Percentiles rank a stretch among this genome's conserved stretches.
Conservation (phyloP, 35 echinoderm and acorn worm genomes). For the Eucidaris tribuloides region DNA sequence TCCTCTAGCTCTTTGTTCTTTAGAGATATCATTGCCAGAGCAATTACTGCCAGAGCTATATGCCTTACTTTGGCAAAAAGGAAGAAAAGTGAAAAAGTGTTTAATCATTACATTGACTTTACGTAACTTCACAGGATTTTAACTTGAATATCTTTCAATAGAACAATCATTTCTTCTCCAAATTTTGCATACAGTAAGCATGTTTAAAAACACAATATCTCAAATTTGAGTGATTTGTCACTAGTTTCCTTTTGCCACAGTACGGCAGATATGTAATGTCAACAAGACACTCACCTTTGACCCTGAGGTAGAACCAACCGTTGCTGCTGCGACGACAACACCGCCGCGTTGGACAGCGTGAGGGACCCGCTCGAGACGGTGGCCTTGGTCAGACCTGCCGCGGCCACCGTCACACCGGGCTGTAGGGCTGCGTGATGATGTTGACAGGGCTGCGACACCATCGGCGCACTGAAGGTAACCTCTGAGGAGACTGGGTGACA, state of each 20-base stretch:
- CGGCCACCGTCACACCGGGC: constrained; percentile 74
- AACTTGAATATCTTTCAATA: too few species aligned
- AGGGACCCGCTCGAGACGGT: constrained; percentile 20
- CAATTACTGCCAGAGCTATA: background rate
- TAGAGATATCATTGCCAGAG: background rate
- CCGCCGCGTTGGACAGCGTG: background rate
- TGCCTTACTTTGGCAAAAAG: background rate
- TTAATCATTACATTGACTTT: background rate
- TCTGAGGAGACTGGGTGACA: constrained; percentile 4
- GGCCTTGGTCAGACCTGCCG: constrained; percentile 23
- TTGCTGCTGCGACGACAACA: constrained; percentile 31
- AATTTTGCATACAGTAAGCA: too few species aligned
- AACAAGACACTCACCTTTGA: constrained; percentile 12
- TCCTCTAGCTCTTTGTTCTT: too few species aligned
- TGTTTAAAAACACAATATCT: too few species aligned
- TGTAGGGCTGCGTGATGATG: constrained; percentile 76
- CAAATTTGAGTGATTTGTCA: too few species aligned
- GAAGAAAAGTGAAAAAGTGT: background rate
- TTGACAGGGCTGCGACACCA: constrained; percentile 55
- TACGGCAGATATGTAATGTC: background rate
- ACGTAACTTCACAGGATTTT: too few species aligned
- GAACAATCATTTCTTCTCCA: too few species aligned
- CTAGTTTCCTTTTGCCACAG: too few species aligned
- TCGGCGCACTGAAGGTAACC: constrained; percentile 15
- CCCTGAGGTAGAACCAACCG: constrained; percentile 36